These are phyloP conservation scores for Caenorhabditis angaria DNA, from an alignment of 2,888 invertebrate species.

Conservation along the genomic window DNA sequence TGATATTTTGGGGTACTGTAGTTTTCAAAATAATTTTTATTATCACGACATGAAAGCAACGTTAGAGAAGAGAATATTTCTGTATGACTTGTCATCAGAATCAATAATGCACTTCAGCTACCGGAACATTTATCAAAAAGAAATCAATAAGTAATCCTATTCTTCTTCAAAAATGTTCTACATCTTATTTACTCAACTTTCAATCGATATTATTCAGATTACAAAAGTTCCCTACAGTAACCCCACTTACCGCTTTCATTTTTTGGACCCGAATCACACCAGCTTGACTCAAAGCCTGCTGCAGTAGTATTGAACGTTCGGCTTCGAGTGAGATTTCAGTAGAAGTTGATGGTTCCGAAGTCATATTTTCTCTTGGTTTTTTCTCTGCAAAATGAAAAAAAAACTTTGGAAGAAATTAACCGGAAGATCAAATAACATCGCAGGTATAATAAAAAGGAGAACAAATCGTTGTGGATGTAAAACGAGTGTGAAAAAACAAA, in stretches of 20 bases:
- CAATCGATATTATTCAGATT: too few relatives aligned
- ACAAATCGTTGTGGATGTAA: conserved; percentile 7
- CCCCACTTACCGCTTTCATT: conserved; percentile 10
- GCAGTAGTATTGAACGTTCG: conserved; percentile 13
- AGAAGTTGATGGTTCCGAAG: conserved; percentile 43
- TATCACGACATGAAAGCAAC: too few relatives aligned
- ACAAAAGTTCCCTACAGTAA: not conserved
- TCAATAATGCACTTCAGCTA: too few relatives aligned
- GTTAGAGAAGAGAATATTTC: too few relatives aligned
- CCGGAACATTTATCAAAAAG: too few relatives aligned
- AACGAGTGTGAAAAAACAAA: conserved; percentile 51
- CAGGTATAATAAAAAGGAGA: not conserved
- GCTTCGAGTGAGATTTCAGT: conserved; percentile 7
- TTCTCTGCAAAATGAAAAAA: conserved; percentile 6
- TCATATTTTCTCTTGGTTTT: conserved; percentile 20
- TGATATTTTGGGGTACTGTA: too few relatives aligned
- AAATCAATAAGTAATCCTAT: too few relatives aligned
- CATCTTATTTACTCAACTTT: too few relatives aligned
- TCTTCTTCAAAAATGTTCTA: too few relatives aligned
- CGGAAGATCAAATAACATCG: not conserved
- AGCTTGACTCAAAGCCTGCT: conserved; percentile 34
- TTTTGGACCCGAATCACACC: conserved; percentile 27
- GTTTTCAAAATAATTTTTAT: too few relatives aligned
- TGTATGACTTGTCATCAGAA: too few relatives aligned
- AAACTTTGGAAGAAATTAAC: conserved; percentile 5